Conservation (phyloP, 2,113 vertebrate species). For the Arenaria interpres region DNA sequence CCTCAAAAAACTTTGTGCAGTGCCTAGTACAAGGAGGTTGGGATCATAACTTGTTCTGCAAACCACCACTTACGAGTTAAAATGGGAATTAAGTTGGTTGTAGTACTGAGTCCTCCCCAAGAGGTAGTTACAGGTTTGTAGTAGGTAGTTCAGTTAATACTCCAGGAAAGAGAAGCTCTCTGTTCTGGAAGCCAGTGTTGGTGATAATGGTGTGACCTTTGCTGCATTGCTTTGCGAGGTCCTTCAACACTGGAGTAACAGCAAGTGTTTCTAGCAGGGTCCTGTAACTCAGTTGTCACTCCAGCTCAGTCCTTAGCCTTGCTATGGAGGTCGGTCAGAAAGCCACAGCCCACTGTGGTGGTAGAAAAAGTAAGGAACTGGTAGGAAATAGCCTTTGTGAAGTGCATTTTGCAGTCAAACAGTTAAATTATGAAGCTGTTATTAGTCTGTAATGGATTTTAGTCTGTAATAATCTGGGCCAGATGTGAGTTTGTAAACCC, state of each 20-base stretch:
- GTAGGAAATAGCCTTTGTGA: background rate
- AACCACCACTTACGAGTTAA: background rate
- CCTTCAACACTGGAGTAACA: background rate
- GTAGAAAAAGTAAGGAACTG: background rate
- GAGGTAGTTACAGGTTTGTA: background rate
- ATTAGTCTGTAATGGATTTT: background rate
- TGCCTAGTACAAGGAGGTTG: background rate
- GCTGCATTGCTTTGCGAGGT: rapidly evolving
- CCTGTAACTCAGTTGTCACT: background rate
- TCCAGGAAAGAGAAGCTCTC: background rate
- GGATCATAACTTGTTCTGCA: background rate
- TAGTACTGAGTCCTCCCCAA: background rate
- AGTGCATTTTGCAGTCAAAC: background rate
- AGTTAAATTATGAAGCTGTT: background rate
- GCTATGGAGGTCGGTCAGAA: background rate
- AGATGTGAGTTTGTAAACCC: background rate
- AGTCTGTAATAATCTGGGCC: background rate
- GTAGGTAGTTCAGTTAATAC: background rate
- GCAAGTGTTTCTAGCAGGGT: background rate
- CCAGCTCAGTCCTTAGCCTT: background rate
- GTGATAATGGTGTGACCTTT: background rate
- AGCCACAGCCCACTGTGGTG: background rate
- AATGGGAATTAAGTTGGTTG: background rate
- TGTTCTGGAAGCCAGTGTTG: background rate
- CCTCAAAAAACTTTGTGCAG: background rate